Base-by-base conservation (phyloP, 1,140 invertebrate species). In the Drosophila trapezifrons region DNA sequence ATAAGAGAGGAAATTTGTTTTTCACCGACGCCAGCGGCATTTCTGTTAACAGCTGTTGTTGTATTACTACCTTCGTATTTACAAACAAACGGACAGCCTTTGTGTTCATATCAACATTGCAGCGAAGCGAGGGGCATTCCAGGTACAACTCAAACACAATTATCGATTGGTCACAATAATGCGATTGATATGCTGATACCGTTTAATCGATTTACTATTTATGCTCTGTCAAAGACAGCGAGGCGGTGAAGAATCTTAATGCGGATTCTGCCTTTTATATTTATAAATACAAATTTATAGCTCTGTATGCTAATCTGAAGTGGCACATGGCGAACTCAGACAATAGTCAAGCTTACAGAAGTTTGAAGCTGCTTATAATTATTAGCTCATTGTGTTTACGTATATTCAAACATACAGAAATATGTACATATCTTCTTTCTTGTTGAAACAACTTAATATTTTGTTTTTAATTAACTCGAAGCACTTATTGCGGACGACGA, bases 1-100 rank as follows among this genome's bases (percentile, higher is more conserved):
- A 85, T 81, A 86, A 86, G 69, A 81, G 78, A 78, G 78, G 47
- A 78, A 81, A 86, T 85, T 81, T 81, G 74, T 80, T 80, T 77
- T 66, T 73, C 54, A 45, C 52, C 49, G 35, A 45, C 60, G 67
- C 73, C 59, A 29, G 55, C 47, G 55, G 77, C 62, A 45, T 67
- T 74, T 74, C 46, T 40, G 37, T 43, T 47, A 49, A 75, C 56
- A 32, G 22, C 38, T 54, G 49, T 62, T 69, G 22, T 58, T 76
- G 27, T 54, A 47, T 52, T 66, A 63, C 63, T 81, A 67, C 60
- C 72, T 71, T 46, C 13, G 55, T 72, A 71, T 75, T 64, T 56
- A 78, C 57, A 71, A 75, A 63, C 66, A 75, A 54, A 77, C 67
- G 71, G 56, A 47, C 32, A 63, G 35, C 32, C 45, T 43, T 35